These are phyloP conservation scores for Himalopsyche anomala DNA, from an alignment of 2,888 invertebrate species.

Conservation along the genomic window DNA sequence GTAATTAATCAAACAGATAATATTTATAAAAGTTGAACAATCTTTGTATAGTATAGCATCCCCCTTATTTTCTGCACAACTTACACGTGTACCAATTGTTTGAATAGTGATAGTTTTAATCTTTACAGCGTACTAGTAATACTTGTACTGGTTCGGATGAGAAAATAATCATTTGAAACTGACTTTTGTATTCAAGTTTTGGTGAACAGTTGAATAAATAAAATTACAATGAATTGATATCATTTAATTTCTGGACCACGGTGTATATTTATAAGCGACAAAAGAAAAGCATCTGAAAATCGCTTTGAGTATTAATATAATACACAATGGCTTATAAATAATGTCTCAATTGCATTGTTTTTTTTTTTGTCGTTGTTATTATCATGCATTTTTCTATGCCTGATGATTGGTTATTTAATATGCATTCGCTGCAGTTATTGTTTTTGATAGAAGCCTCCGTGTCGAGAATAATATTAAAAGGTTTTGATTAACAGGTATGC, in stretches of 20 bases:
- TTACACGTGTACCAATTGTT: too few relatives aligned
- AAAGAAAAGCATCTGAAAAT: slow-evolving; percentile 9
- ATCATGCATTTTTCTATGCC: slow-evolving; percentile 3
- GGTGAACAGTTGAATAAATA: too few relatives aligned
- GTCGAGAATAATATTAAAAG: slow-evolving; percentile 21
- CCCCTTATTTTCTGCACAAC: too few relatives aligned
- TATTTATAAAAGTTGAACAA: too few relatives aligned
- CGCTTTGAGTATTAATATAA: slow-evolving; percentile 4
- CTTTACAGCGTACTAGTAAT: too few relatives aligned
- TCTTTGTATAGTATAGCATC: too few relatives aligned
- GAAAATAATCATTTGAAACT: too few relatives aligned
- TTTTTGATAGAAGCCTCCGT: slow-evolving; percentile 20
- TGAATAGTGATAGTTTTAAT: too few relatives aligned
- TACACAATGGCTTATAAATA: slow-evolving; percentile 34
- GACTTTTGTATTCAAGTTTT: too few relatives aligned
- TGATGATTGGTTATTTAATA: slow-evolving; percentile 16
- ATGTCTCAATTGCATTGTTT: slow-evolving; percentile 30
- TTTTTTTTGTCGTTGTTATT: neutral
- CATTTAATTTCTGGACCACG: slow-evolving; percentile 5
- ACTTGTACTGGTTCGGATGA: too few relatives aligned
- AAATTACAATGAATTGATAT: too few relatives aligned
- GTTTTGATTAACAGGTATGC: slow-evolving; percentile 23
- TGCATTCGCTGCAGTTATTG: neutral
- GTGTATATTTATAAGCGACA: slow-evolving; percentile 1
- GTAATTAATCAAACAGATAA: too few relatives aligned